Evolutionary conservation across 1,140 invertebrate genomes (phyloP).

Genomic region (Ceratosolen solmsi): DNA sequence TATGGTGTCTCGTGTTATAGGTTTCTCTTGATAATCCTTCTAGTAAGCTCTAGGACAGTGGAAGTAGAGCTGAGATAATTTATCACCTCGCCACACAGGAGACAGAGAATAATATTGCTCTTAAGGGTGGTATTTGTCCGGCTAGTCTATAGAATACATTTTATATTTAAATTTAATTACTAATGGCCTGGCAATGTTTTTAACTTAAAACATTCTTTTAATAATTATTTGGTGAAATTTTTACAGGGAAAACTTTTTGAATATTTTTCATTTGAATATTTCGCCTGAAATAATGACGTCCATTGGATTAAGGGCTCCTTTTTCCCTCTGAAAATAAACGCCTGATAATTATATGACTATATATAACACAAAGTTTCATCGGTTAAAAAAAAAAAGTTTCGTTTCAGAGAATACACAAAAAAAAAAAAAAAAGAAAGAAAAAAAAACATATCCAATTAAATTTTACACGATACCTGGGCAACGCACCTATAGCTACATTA

Average conservation of each 20-base stretch:
- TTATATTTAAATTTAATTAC: conserved; percentile 24
- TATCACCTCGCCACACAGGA: conserved; percentile 14
- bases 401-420: background rate
- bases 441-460: conserved; percentile 17
- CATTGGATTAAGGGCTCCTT: background rate
- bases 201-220: background rate
- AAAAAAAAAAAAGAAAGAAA: background rate
- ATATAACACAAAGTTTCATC: background rate
- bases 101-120: conserved; percentile 20
- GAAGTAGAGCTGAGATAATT: conserved; percentile 14
- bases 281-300: background rate
- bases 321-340: background rate
- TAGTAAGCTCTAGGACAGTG: background rate
- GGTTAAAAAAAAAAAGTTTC: background rate
- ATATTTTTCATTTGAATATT: background rate
- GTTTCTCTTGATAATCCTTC: conserved; percentile 23
- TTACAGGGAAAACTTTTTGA: too few species aligned
- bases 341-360: background rate
- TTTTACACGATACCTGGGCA: background rate
- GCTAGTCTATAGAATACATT: conserved; percentile 7
- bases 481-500: background rate
- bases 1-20: conserved; percentile 1
- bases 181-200: background rate
- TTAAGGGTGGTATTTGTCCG: conserved; percentile 1
- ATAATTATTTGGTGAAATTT: too few species aligned